phyloP scores from a whole-genome alignment of 2,113 vertebrate genomes.

The Tor tambroides region DNA sequence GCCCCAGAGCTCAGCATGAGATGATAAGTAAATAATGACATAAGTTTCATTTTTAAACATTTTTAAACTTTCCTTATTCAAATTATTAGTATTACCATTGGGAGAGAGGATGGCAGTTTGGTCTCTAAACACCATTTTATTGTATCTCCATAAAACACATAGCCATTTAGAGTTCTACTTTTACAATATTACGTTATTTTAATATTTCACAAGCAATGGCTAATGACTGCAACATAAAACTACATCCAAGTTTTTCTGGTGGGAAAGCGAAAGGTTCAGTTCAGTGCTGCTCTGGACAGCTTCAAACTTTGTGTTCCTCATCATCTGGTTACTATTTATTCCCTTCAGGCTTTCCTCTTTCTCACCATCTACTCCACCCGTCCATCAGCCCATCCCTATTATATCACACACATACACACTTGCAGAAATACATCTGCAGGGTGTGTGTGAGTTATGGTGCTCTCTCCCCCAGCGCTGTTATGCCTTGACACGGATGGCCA shows the following conservation, averaged over 20 bases:
- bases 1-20: not conserved
- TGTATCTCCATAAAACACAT: not conserved
- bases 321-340: not conserved
- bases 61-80: not conserved
- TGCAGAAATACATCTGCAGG: conserved; percentile 53
- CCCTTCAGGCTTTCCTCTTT: conserved; percentile 49
- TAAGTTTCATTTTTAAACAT: not conserved
- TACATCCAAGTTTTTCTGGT: not conserved
- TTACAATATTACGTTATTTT: no score
- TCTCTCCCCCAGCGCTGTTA: conserved; percentile 58
- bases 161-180: not conserved
- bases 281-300: not conserved
- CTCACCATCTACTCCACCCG: conserved; percentile 26
- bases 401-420: conserved; percentile 30
- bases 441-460: conserved; percentile 58
- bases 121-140: not conserved
- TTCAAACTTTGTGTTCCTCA: not conserved
- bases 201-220: not conserved
- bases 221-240: not conserved
- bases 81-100: not conserved
- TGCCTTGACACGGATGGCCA: conserved; percentile 71
- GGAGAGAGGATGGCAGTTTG: not conserved
- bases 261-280: not conserved
- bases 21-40: not conserved
- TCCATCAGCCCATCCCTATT: conserved; percentile 6